These are phyloP conservation scores for Dromas ardeola DNA, from an alignment of 2,113 vertebrate species.

Conservation along the genomic window DNA sequence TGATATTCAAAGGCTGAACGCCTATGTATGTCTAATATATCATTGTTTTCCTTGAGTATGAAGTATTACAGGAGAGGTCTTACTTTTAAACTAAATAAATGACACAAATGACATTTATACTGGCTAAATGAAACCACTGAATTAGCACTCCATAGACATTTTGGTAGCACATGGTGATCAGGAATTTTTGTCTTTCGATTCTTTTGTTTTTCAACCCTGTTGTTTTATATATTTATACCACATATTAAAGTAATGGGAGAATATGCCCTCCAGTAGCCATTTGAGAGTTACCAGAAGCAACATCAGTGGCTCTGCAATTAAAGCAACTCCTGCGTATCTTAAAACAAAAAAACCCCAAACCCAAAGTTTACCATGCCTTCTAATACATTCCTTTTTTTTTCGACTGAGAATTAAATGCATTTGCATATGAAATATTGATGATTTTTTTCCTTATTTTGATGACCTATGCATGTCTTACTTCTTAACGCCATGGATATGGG, in stretches of 20 bases:
- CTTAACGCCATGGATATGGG: not conserved
- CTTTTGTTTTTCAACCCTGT: not conserved
- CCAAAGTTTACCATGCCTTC: not conserved
- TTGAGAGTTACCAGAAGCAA: not conserved
- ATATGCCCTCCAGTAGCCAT: not conserved
- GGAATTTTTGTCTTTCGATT: not conserved
- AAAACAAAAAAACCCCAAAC: not conserved
- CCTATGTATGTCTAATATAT: not conserved
- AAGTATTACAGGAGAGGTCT: not conserved
- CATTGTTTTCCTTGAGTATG: not conserved
- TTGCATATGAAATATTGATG: not conserved
- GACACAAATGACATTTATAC: not conserved
- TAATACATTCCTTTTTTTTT: not conserved
- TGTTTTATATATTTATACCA: not conserved
- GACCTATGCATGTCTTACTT: not conserved
- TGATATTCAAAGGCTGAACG: not conserved
- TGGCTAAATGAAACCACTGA: not conserved
- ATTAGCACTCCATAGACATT: not conserved
- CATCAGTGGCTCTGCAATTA: not conserved
- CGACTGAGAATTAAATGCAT: not conserved
- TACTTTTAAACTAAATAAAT: not conserved
- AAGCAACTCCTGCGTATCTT: not conserved
- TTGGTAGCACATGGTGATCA: not conserved
- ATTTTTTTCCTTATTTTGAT: not conserved
- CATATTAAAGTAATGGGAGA: not conserved